Evolutionary conservation across 2,113 vertebrate species (phyloP), one percentile per base, ranked within the genome.

Genomic region (Tympanuchus pallidicinctus): DNA sequence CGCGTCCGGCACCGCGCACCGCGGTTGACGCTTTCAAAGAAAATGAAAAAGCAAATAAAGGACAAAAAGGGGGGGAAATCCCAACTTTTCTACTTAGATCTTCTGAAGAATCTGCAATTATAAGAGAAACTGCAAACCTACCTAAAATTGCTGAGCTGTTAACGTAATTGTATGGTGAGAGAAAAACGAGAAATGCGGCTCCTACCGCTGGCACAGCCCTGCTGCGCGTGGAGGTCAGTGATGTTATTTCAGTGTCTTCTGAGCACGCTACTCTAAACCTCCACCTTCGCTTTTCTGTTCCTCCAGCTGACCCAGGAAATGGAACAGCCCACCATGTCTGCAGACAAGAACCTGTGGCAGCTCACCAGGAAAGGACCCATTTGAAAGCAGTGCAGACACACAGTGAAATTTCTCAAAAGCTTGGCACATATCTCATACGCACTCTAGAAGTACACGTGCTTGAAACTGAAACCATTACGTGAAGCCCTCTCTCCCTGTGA

Each of bases 291-390:
- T 50, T 43, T 24, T 34, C 45, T 69, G 48, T 32, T 47, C 11
- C 8, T 61, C 4, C 43, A 8, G 20, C 17, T 6, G 2, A 27
- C 17, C 6, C 25, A 4, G 38, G 21, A 7, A 20, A 40, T 54
- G 38, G 25, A 36, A 27, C 4, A 2, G 11, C 22, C 13, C 3
- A 1, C 2, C 7, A 6, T 17, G 3, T 57, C 21, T 0, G 0
- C 1, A n/a, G 7, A 15, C 38, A 42, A 32, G 40, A 66, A 28
- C 45, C 11, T 38, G 30, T 21, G 24, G 38, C 21, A 18, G 4
- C 28, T 11, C 20, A 60, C 61, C 56, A 9, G 15, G 24, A 24
- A 78, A 61, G 30, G 30, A 14, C 27, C 30, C 9, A 0, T 64
- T 59, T 32, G 36, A 75, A 54, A 70, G 48, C 45, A n/a, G 6